Conservation (phyloP, 2,888 invertebrate genomes). For the Hyppa rectilinea region DNA sequence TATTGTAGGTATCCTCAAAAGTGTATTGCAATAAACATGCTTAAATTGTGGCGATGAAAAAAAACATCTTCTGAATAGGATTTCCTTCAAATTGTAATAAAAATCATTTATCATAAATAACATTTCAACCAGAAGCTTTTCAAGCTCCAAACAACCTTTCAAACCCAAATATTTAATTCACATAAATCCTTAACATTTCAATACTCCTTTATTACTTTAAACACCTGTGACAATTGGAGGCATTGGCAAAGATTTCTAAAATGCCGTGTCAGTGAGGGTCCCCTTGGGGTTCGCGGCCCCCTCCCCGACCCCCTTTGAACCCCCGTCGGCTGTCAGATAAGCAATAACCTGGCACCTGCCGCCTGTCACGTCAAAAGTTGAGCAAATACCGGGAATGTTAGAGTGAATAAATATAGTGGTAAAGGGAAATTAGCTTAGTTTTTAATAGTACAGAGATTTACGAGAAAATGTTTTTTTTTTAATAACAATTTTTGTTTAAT, state of each 20-base stretch:
- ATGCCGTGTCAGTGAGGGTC: slow-evolving; percentile 57
- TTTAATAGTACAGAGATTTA: background rate
- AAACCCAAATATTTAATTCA: slow-evolving; percentile 31
- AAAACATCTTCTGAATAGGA: background rate
- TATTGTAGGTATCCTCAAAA: background rate
- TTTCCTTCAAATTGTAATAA: background rate
- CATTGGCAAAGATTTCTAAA: slow-evolving; percentile 54
- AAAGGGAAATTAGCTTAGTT: slow-evolving; percentile 42
- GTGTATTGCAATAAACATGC: background rate
- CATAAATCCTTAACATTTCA: slow-evolving; percentile 43
- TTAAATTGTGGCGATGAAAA: background rate
- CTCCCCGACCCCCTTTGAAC: slow-evolving; percentile 21
- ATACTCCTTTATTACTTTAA: slow-evolving; percentile 27
- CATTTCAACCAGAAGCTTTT: slow-evolving; percentile 28
- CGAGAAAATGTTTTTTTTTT: background rate
- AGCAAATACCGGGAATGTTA: slow-evolving; percentile 52
- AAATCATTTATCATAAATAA: slow-evolving; percentile 38
- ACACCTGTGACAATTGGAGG: slow-evolving; percentile 50
- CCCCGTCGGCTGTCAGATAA: slow-evolving; percentile 69
- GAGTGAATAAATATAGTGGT: slow-evolving; percentile 26
- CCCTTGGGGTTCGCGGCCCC: slow-evolving; percentile 28
- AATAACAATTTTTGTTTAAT: background rate
- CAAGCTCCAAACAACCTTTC: slow-evolving; percentile 13
- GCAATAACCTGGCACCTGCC: slow-evolving; percentile 78
- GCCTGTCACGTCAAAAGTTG: slow-evolving; percentile 68